Base-by-base conservation (phyloP, 1,140 invertebrate genomes). In the Sminthurides bifidus region DNA sequence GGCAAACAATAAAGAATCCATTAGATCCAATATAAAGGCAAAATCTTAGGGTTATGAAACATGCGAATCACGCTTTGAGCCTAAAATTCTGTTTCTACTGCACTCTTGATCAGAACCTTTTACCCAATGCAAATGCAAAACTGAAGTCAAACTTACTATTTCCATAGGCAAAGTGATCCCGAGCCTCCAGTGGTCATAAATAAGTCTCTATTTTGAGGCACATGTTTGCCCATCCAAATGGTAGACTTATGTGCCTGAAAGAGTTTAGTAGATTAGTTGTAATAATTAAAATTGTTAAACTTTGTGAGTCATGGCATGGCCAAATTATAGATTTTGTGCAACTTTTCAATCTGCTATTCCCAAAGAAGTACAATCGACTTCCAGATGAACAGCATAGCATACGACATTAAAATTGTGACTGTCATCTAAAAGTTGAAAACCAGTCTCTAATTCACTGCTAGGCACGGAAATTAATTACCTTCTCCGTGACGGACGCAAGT, bases 141-240 rank as follows among this genome's bases (percentile, higher is more conserved):
- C 17, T 27, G 27, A 17, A 29, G 15, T 40, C 23, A 37, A 30
- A 48, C 71, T 72, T 72, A 91, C 87, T 96, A 96, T 79, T 94
- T 87, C 92, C 92, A 96, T 14, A 96, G 72, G 65, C 82, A 80
- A 1, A 95, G 68, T 19, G 87, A 83, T 27, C 92, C 92, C 67
- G 80, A 81, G 12, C 92, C 92, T 8, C 90, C 88, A 63, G 83
- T 82, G 0, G 92, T 93, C 64, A 87, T 78, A 69, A 95, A 95
- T n/a, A 96, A 70, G 69, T 96, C 92, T 49, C 92, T 76, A 70
- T 95, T 94, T 73, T 96, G 92, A 1, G 92, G 92, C 43, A 95
- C 71, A 76, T 95, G 92, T 43, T 79, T 78, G 2, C 79, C 84
- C 29, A 79, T 71, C 92, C 92, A 95, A 37, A 96, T 76, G 1